phyloP scores from a whole-genome alignment of 2,797 vertebrate species.

The Atherinosoma microstoma region DNA sequence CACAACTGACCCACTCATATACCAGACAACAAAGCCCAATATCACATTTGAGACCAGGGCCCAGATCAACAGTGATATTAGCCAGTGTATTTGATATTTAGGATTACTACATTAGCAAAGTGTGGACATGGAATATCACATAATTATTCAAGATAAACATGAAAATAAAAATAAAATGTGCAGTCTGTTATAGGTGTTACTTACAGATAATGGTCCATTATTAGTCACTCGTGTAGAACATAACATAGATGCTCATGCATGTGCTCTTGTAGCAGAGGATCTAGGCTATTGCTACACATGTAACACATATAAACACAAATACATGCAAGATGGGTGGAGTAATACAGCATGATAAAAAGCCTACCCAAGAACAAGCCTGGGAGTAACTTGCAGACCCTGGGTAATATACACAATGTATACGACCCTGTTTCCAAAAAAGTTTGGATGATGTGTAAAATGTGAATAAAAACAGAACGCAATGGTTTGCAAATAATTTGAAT shows the following conservation, averaged over 20 bases:
- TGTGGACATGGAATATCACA: conserved; percentile 56
- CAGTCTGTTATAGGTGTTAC: conserved; percentile 46
- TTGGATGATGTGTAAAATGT: background rate
- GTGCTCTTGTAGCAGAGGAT: conserved; percentile 41
- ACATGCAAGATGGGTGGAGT: conserved; percentile 65
- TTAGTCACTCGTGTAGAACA: conserved; percentile 64
- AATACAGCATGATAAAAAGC: conserved; percentile 48
- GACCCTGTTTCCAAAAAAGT: conserved; percentile 8
- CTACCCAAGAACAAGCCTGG: conserved; percentile 58
- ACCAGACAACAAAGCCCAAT: conserved; percentile 65
- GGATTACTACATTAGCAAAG: conserved; percentile 56
- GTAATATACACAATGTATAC: conserved; percentile 20
- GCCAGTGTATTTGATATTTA: conserved; percentile 68
- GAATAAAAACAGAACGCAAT: background rate
- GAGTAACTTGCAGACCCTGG: conserved; percentile 29
- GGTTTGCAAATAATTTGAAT: background rate
- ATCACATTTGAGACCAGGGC: conserved; percentile 55
- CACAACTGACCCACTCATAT: conserved; percentile 57
- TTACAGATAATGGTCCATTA: conserved; percentile 65
- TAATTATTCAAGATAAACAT: conserved; percentile 50
- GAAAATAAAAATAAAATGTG: conserved; percentile 45
- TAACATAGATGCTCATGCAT: conserved; percentile 61
- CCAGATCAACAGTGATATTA: conserved; percentile 61
- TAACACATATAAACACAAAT: conserved; percentile 54
- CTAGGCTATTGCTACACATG: conserved; percentile 48